Conservation (phyloP, 2,797 vertebrate species). For the Malurus leucopterus region DNA sequence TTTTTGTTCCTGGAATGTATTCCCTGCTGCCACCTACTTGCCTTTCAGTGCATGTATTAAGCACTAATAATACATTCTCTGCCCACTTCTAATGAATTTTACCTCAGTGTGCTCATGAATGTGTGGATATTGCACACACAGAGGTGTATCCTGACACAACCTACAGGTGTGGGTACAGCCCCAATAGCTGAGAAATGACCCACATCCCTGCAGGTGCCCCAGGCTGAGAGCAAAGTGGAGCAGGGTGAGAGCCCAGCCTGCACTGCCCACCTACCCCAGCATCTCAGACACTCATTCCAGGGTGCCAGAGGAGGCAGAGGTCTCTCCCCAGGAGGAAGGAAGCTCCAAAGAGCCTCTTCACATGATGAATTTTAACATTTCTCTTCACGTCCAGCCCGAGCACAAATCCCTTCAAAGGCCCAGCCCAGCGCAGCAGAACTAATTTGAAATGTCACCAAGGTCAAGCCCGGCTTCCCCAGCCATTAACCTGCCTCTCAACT, state of each 20-base stretch:
- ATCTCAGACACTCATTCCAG: accelerated
- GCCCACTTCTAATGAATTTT: neutral
- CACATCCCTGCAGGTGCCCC: neutral
- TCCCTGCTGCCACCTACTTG: neutral
- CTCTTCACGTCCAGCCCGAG: constrained; percentile 8
- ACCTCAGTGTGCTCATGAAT: neutral
- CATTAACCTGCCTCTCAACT: constrained; percentile 68
- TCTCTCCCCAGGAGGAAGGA: constrained; percentile 32
- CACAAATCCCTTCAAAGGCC: constrained; percentile 66
- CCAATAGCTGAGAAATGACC: neutral
- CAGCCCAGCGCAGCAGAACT: constrained; percentile 72
- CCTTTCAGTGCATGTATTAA: neutral
- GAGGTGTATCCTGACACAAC: accelerated
- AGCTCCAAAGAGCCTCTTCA: constrained; percentile 16
- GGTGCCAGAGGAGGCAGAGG: neutral
- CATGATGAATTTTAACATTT: constrained; percentile 28
- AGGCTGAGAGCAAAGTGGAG: neutral
- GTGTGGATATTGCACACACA: neutral
- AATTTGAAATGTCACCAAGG: constrained; percentile 78
- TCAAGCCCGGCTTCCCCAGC: constrained; percentile 65
- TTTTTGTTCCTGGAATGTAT: constrained; percentile 24
- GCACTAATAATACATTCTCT: neutral
- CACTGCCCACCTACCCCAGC: neutral
- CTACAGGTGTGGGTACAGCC: neutral
- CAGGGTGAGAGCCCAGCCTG: neutral